Evolutionary conservation across 2,113 vertebrate species (phyloP).

Genomic region (Australoheros scitulus): DNA sequence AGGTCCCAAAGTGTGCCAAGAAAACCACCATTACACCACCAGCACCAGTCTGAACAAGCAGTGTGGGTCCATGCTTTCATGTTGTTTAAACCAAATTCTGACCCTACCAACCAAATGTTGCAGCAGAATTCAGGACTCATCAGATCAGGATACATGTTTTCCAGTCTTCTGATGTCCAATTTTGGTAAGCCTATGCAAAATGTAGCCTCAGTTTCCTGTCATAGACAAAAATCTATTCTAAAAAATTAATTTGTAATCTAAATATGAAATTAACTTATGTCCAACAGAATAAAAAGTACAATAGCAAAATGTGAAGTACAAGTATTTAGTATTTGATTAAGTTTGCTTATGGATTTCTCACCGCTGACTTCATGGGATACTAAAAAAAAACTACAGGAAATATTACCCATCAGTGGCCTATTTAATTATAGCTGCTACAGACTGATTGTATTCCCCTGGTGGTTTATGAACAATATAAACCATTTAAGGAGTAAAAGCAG

Average conservation of each 20-base stretch:
- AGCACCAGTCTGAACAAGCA: background rate
- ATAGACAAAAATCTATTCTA: too few relatives aligned
- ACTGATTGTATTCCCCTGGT: conserved; percentile 23
- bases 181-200: background rate
- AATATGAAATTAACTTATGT: background rate
- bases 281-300: background rate
- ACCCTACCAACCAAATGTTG: too few relatives aligned
- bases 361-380: background rate
- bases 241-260: background rate
- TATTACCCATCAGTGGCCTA: background rate
- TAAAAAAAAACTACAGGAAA: conserved; percentile 18
- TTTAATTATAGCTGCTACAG: conserved; percentile 46
- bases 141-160: background rate
- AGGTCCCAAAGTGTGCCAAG: too few relatives aligned
- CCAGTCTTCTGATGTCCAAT: background rate
- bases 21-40: too few relatives aligned
- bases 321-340: background rate
- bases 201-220: background rate
- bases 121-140: background rate
- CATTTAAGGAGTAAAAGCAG: conserved; percentile 36
- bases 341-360: background rate
- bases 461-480: conserved; percentile 54
- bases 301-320: background rate
- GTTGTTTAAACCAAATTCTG: background rate
- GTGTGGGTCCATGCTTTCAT: background rate